Conservation (phyloP, 2,113 vertebrate species). For the Apodemus speciosus region DNA sequence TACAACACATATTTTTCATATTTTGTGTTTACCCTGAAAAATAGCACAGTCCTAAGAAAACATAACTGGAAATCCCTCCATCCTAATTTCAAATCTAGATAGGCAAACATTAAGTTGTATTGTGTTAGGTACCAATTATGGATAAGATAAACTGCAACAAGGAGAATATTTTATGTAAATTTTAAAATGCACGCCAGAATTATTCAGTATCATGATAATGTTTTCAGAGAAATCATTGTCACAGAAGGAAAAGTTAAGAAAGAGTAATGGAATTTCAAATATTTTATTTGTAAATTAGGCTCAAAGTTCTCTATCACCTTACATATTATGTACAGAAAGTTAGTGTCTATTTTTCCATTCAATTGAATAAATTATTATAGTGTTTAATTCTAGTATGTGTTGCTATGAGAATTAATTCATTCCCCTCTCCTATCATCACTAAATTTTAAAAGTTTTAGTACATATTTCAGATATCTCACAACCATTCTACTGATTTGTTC, state of each 20-base stretch:
- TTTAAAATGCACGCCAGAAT: neutral
- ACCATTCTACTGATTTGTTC: neutral
- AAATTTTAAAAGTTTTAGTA: neutral
- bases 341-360: neutral
- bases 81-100: neutral
- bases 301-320: neutral
- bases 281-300: neutral
- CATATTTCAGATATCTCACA: neutral
- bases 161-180: neutral
- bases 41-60: neutral
- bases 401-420: neutral
- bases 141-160: neutral
- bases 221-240: neutral
- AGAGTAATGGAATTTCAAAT: neutral
- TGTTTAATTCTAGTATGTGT: neutral
- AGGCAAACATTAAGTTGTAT: neutral
- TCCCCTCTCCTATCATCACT: rapidly evolving
- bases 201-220: neutral
- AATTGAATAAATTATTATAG: neutral
- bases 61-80: neutral
- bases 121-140: neutral
- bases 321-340: neutral
- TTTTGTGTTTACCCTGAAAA: neutral
- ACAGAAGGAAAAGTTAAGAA: neutral
- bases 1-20: rapidly evolving